Evolutionary conservation across 2,797 vertebrate species (phyloP), one percentile per base, ranked within the genome.

Genomic region (Myioborus miniatus): DNA sequence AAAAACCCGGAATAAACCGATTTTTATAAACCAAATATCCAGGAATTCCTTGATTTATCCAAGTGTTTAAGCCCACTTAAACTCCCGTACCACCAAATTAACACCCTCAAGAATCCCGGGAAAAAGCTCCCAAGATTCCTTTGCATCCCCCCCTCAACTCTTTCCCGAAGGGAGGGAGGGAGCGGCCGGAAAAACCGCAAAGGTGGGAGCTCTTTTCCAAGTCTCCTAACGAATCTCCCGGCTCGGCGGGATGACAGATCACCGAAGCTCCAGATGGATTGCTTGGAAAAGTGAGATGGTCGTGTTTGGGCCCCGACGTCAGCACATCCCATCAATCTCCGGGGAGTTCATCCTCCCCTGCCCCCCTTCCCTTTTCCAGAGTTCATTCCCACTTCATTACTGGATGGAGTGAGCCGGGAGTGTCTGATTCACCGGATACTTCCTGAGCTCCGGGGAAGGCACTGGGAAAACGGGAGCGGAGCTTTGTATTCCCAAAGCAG

Each of bases 381-480:
- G 96, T 96, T 97, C 97, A 97, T 97, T 97, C 97, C 97, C 97
- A 97, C 96, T 97, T 97, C 97, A 97, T 97, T 97, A 97, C 95
- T 90, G 65, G 64, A 88, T 71, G 96, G 29, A 96, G 71, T 44
- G 91, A 95, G 92, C 81, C 8, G 11, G 63, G 65, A 94, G 95
- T 24, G 60, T 88, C 96, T 96, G 84, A 65, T 90, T 97, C 58
- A 92, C 86, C 2, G 21, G 93, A 70, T 80, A 55, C 43, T 50
- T 39, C 58, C 78, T 3, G 8, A 87, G 29, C 49, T 47, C 20
- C 2, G 0, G 59, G 37, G 21, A 34, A 18, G 8, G 41, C 19
- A 0, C 21, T 0, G 8, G 47, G 67, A 43, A 76, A 44, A 53
- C 0, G 10, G 53, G 30, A 85, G 22, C 0, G 0, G 24, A 63